Percentiles rank a stretch among this genome's conserved stretches.
These are phyloP conservation scores for Rissa tridactyla DNA, from an alignment of 2,113 vertebrate species.

Conservation along the genomic window DNA sequence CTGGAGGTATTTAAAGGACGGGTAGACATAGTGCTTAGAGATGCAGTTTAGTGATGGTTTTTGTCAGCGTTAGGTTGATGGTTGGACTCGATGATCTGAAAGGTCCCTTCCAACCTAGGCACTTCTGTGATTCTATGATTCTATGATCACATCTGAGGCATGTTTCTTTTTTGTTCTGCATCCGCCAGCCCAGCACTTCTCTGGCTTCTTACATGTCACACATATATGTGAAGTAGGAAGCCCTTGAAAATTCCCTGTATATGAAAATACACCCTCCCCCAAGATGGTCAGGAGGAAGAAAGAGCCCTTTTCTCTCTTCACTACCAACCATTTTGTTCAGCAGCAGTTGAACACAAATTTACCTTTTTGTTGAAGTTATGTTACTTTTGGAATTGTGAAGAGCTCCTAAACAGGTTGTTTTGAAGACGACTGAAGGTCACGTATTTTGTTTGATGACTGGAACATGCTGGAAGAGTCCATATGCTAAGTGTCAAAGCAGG, in stretches of 20 bases:
- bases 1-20: too few species aligned
- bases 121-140: too few species aligned
- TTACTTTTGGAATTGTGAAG: not conserved
- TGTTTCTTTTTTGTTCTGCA: not conserved
- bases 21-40: too few species aligned
- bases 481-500: not conserved
- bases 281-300: not conserved
- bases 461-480: not conserved
- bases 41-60: too few species aligned
- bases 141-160: not conserved
- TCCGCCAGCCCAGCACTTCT: not conserved
- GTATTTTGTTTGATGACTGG: not conserved
- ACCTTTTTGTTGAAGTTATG: not conserved
- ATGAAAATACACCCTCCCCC: not conserved
- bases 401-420: not conserved
- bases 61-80: too few species aligned
- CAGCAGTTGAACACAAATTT: fast-evolving
- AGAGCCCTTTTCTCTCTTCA: not conserved
- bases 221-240: not conserved
- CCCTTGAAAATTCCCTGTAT: not conserved
- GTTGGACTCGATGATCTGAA: too few species aligned
- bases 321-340: not conserved
- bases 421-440: not conserved
- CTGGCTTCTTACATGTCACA: not conserved
- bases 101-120: too few species aligned